These are phyloP conservation scores for Digitonthophagus gazella DNA, from an alignment of 2,888 invertebrate species.

Conservation along the genomic window DNA sequence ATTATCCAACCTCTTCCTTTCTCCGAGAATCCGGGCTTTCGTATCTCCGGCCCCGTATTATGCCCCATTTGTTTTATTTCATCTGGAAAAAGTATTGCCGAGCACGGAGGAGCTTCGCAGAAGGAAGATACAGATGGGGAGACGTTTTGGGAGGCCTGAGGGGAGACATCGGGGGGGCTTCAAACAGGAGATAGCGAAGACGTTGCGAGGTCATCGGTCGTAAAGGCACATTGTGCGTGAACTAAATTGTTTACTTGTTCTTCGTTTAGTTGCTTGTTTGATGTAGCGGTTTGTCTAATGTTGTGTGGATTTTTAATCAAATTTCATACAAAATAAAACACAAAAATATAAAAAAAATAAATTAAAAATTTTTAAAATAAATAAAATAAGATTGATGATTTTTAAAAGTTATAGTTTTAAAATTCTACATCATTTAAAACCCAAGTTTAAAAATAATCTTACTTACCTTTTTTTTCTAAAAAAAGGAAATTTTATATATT, in stretches of 20 bases:
- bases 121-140: constrained; percentile 24
- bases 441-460: too few species aligned
- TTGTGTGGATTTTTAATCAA: too few species aligned
- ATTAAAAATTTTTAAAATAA: too few species aligned
- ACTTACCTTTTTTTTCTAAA: too few species aligned
- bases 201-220: background rate
- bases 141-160: constrained; percentile 25
- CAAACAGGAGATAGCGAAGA: constrained; percentile 15
- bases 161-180: constrained; percentile 15
- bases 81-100: constrained; percentile 13
- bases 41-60: constrained; percentile 18
- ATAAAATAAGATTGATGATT: too few species aligned
- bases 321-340: too few species aligned
- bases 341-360: too few species aligned
- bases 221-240: background rate
- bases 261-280: background rate
- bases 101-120: background rate
- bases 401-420: too few species aligned
- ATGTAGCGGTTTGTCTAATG: too few species aligned
- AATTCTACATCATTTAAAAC: too few species aligned
- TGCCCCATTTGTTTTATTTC: constrained; percentile 18
- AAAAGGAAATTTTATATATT: background rate
- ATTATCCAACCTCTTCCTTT: background rate
- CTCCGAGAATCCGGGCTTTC: constrained; percentile 4
- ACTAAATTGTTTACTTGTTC: background rate